Evolutionary conservation across 2,888 invertebrate species (phyloP), one percentile per base, ranked within the genome.

Genomic region (Phanerotoma sp.): DNA sequence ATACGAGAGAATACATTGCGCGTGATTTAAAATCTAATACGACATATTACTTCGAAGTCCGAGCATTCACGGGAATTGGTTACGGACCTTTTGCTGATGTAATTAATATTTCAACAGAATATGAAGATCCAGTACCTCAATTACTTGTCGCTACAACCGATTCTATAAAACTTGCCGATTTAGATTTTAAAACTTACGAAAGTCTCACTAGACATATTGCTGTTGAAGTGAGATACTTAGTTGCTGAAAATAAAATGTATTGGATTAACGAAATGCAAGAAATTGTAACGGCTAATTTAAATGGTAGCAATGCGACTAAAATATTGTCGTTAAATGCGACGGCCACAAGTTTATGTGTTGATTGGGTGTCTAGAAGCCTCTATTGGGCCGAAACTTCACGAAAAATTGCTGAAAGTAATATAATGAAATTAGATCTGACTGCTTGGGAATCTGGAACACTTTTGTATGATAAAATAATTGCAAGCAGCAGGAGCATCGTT

Each of bases 331-430:
- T 86, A 54, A 80, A 82, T 28, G 81, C 81, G n/a, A 82, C 82
- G 25, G 84, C 83, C 0, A 74, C 83, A 9, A 86, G 89, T 56
- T 77, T 96, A 21, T 85, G 89, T 2, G 81, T 93, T 1, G 95
- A 96, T 77, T 96, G 96, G 96, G 84, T 96, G 38, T 86, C 89
- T 45, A 82, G 93, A 45, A 85, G 86, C 41, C 79, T 96, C 5
- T 96, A 91, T 73, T 93, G 92, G 86, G 83, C 88, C 0, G 92
- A 92, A 75, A 70, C 82, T 16, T 82, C 81, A 62, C 72, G 66
- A 9, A 73, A 68, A 54, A 68, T 65, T 35, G 65, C 64, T 52
- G 79, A 81, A 62, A 82, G 82, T 54, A 82, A 82, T 0, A 80
- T 88, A 21, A 85, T 86, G 67, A 82, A 85, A 59, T 78, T 90